phyloP scores from a whole-genome alignment of 1,140 invertebrate genomes.

The Drosophila nebulosa region DNA sequence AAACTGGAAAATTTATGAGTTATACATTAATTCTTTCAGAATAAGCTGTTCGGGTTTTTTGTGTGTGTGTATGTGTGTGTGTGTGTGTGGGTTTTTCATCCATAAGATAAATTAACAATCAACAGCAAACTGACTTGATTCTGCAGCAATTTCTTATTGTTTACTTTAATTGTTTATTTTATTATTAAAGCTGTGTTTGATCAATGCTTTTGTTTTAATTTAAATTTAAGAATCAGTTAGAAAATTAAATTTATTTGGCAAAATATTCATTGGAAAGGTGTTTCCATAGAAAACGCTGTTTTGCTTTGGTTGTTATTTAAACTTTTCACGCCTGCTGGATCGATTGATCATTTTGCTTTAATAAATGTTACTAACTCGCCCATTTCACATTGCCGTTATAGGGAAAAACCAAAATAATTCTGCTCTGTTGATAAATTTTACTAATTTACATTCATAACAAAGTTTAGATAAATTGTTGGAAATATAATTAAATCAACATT shows the following conservation, averaged over 20 bases:
- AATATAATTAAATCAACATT: not conserved
- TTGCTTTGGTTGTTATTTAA: too few relatives aligned
- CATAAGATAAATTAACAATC: not conserved
- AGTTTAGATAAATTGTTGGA: not conserved
- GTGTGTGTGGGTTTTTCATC: not conserved
- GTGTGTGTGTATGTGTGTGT: not conserved
- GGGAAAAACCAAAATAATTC: too few relatives aligned
- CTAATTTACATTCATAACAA: not conserved
- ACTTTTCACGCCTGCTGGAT: too few relatives aligned
- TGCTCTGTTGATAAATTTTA: not conserved
- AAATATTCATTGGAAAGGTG: too few relatives aligned
- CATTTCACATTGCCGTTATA: too few relatives aligned
- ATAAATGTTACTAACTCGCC: too few relatives aligned
- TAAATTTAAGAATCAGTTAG: too few relatives aligned
- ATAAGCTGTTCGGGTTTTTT: conserved; percentile 14
- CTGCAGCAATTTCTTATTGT: not conserved
- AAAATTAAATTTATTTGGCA: too few relatives aligned
- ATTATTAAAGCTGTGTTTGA: not conserved
- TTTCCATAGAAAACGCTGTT: too few relatives aligned
- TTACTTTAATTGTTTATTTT: too few relatives aligned
- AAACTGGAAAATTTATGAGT: conserved; percentile 45
- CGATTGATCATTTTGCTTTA: too few relatives aligned
- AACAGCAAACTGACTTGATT: not conserved
- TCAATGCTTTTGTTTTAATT: not conserved
- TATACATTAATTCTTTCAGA: not conserved